Conservation (phyloP, 2,888 invertebrate genomes). For the Cordilura impudica region DNA sequence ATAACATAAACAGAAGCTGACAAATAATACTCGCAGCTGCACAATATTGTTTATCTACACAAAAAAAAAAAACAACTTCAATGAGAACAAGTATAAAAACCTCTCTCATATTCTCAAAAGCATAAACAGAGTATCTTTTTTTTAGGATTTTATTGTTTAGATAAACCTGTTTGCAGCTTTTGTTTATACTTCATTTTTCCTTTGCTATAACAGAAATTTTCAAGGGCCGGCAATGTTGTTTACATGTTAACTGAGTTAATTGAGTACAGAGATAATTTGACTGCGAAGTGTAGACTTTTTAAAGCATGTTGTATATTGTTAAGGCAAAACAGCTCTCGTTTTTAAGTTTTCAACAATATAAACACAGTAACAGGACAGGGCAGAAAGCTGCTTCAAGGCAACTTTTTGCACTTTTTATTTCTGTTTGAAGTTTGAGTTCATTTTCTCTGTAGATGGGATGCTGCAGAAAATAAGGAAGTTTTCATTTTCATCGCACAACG, state of each 20-base stretch:
- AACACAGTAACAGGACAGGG: not conserved
- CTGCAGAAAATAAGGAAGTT: constrained; percentile 52
- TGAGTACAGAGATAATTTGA: constrained; percentile 21
- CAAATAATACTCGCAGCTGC: not conserved
- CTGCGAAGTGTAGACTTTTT: constrained; percentile 44
- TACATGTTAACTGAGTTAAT: constrained; percentile 30
- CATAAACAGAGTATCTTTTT: not conserved
- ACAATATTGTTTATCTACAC: not conserved
- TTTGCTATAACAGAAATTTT: constrained; percentile 39
- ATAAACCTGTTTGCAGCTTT: constrained; percentile 18
- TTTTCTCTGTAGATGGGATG: constrained; percentile 31
- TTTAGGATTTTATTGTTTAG: constrained; percentile 5
- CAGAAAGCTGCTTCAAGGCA: constrained; percentile 43
- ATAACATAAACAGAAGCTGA: not conserved
- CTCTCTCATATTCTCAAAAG: not conserved
- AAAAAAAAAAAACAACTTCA: not conserved
- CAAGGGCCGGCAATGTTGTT: constrained; percentile 37
- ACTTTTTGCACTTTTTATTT: constrained; percentile 56
- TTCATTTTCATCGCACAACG: constrained; percentile 55
- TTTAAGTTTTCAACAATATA: constrained; percentile 21
- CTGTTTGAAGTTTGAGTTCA: constrained; percentile 47
- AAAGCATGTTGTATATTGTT: constrained; percentile 26
- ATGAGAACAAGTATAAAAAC: too few species aligned
- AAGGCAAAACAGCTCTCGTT: constrained; percentile 49
- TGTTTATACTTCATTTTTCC: not conserved